Base-by-base conservation (phyloP, 2,113 vertebrate species). In the Hipposideros armiger region DNA sequence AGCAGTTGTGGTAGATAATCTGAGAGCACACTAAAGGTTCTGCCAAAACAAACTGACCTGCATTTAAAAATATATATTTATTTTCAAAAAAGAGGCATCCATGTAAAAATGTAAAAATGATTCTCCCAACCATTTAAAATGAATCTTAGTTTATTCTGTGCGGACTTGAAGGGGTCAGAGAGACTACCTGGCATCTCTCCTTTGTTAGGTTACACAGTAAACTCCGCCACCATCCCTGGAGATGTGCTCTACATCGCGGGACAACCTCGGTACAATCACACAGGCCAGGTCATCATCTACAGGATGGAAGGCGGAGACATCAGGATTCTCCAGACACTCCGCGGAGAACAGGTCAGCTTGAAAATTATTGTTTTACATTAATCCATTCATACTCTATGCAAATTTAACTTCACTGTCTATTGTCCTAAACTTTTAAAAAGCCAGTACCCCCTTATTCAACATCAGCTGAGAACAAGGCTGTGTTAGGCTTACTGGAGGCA, bases 211-310 rank as follows among this genome's bases (percentile, higher is more conserved):
- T 99, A 99, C 60, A 99, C 99, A 26, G 99, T 99, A 7, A 99
- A 98, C 98, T 99, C 99, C 1, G 99, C 99, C 3, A 97, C 98
- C 73, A 98, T 99, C 8, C 96, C 98, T 40, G 97, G 98, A 32
- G 99, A 98, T 0, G 98, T 99, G 58, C 96, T 99, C 14, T 99
- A 99, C 97, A 98, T 99, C 95, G 98, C 99, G 17, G 99, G 99
- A 13, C 99, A 99, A 11, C 99, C 99, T 10, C 98, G 99, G 9
- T 99, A 99, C 97, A 99, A 99, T 98, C 99, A 99, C 93, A 99
- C 99, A 0, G 99, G 99, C 17, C 99, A 99, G 76, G 99, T 99
- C 36, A 97, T 99, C 7, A 95, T 99, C 95, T 99, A 99, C 80
- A 98, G 96, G 66, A 99, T 99, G 96, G 91, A 98, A 72, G 97